Evolutionary conservation across 2,797 vertebrate species (phyloP).

Genomic region (Cyclura pinguis): DNA sequence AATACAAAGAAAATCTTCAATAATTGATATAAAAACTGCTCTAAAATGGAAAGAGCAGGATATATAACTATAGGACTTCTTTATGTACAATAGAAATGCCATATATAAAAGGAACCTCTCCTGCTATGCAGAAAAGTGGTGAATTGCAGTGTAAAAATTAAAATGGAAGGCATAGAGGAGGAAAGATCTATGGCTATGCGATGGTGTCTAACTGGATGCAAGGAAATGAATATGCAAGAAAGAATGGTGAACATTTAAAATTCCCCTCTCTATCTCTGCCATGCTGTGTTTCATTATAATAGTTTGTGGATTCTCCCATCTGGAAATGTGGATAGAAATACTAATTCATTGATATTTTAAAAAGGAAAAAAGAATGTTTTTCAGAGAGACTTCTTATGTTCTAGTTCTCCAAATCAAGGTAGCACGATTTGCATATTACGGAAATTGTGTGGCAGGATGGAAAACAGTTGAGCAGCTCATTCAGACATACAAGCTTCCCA

Average conservation of each 20-base stretch:
- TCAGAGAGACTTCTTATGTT: not conserved
- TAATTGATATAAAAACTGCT: not conserved
- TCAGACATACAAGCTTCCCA: too few relatives aligned
- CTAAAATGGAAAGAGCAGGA: not conserved
- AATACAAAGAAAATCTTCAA: not conserved
- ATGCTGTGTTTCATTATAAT: not conserved
- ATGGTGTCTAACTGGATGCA: not conserved
- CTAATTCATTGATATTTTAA: not conserved
- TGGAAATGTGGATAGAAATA: not conserved
- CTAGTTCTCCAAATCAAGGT: too few relatives aligned
- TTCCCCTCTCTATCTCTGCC: not conserved
- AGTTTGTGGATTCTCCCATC: not conserved
- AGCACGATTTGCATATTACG: not conserved
- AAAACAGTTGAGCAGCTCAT: too few relatives aligned
- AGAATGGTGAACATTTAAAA: not conserved
- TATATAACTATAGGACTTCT: not conserved
- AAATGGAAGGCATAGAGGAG: not conserved
- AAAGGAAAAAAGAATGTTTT: not conserved
- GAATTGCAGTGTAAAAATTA: not conserved
- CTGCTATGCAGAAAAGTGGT: not conserved
- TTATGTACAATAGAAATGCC: not conserved
- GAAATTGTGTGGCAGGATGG: not conserved
- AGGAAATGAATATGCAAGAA: not conserved
- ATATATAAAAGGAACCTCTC: not conserved
- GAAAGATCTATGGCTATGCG: not conserved